Evolutionary conservation across 2,888 invertebrate species (phyloP), one percentile per base, ranked within the genome.

Genomic region (Copidosoma aretas): DNA sequence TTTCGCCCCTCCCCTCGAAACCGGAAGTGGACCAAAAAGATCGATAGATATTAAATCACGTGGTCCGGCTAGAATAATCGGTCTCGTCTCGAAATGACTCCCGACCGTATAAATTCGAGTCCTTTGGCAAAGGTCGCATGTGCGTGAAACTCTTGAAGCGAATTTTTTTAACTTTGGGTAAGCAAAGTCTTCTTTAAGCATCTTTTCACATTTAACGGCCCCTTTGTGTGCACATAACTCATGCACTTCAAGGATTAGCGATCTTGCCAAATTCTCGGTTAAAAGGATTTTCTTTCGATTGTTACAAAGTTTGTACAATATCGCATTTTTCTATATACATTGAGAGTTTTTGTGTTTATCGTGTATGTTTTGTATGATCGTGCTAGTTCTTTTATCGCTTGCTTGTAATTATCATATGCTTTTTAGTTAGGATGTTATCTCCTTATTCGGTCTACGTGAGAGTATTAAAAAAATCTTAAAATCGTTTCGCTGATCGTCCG

Each of bases 11-110:
- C 59, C 69, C 5, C 25, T 53, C 15, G 58, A 56, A 2, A 8
- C 58, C 22, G 74, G 73, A n/a, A 72, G 49, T 1, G 72, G 72
- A 14, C 73, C 74, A 43, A 49, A 71, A 54, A 59, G 71, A 59
- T 74, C 73, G 10, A 73, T 67, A 3, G 73, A 71, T 4, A 71
- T 32, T 14, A 69, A 22, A 4, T 74, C 70, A 14, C 43, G 15
- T 2, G 65, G 68, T 21, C 19, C 46, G 10, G 60, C 21, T 10
- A 69, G 57, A 0, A 58, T 3, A 2, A 58, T 21, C 17, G 41
- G 22, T 1, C 15, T 5, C 3, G 14, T 19, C 19, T 41, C n/a
- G 2, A 14, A 15, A 10, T 12, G 5, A 4, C 4, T 12, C 3
- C 21, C 14, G 1, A 60, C 24, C 1, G 46, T 66, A 21, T 54